These are phyloP conservation scores for Tauraco hartlaubi DNA, from an alignment of 2,797 vertebrate species.

Conservation along the genomic window DNA sequence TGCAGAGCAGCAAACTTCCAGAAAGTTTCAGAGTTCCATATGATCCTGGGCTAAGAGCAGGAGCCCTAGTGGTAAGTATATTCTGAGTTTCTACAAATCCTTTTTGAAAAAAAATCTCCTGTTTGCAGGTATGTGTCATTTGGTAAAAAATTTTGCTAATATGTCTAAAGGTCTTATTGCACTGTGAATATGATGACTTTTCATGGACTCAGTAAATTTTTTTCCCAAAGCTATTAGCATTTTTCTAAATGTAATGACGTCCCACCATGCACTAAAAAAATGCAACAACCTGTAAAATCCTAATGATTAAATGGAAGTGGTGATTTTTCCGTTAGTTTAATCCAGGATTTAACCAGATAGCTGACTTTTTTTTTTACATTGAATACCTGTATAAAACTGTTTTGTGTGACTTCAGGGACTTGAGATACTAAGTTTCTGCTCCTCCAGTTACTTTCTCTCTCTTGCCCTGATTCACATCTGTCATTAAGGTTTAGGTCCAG, in stretches of 20 bases:
- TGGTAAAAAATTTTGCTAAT: neutral
- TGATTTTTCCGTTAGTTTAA: neutral
- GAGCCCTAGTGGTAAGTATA: slow-evolving; percentile 88
- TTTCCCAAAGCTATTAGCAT: neutral
- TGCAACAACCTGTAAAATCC: neutral
- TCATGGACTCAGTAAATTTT: neutral
- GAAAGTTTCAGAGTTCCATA: slow-evolving; percentile 94
- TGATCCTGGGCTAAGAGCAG: slow-evolving; percentile 95
- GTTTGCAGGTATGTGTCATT: neutral
- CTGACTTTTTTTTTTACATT: neutral
- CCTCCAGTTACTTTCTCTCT: neutral
- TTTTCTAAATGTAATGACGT: neutral
- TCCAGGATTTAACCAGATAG: neutral
- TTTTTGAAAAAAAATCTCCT: neutral
- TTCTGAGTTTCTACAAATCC: neutral
- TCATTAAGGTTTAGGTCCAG: neutral
- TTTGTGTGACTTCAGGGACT: neutral
- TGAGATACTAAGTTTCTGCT: neutral
- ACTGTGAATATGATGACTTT: neutral
- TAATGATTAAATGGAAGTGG: neutral
- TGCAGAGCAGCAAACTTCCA: slow-evolving; percentile 90
- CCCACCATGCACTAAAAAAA: neutral
- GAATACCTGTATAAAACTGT: neutral
- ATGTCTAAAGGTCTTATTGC: neutral
- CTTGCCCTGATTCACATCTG: neutral